phyloP scores from a whole-genome alignment of 2,113 vertebrate genomes.

The Hymenochirus boettgeri region DNA sequence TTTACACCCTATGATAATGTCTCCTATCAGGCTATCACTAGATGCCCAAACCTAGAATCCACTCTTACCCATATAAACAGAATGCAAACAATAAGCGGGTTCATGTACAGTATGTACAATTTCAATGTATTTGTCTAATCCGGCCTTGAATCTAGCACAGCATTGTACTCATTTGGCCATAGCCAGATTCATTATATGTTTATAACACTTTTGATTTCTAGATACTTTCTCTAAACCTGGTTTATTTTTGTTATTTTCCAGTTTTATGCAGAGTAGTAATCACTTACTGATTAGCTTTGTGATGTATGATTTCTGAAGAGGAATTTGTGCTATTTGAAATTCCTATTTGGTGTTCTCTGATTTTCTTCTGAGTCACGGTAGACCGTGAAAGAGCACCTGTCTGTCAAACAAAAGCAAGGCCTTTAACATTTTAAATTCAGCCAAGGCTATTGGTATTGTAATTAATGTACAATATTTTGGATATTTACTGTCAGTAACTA shows the following conservation, averaged over 20 bases:
- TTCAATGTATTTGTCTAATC: too few species aligned
- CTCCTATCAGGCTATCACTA: too few species aligned
- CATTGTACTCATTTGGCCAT: too few species aligned
- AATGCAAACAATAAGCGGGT: too few species aligned
- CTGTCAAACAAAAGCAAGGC: neutral
- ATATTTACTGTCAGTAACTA: too few species aligned
- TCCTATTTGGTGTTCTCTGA: conserved; percentile 14
- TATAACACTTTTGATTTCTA: neutral
- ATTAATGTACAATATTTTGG: neutral
- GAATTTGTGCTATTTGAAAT: conserved; percentile 24
- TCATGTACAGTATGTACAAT: too few species aligned
- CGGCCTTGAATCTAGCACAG: too few species aligned
- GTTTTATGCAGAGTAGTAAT: conserved; percentile 17
- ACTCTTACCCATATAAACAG: neutral
- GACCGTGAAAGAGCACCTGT: conserved; percentile 8
- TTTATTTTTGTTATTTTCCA: neutral
- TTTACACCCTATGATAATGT: too few species aligned
- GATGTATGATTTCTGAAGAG: conserved; percentile 25
- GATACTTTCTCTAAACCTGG: neutral
- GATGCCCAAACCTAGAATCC: too few species aligned
- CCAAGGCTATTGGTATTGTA: neutral
- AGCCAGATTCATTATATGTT: too few species aligned
- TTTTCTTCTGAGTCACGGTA: neutral
- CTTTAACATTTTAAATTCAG: neutral
- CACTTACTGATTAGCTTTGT: conserved; percentile 25